Conservation (phyloP, 2,113 vertebrate species). For the Cottus gobio region DNA sequence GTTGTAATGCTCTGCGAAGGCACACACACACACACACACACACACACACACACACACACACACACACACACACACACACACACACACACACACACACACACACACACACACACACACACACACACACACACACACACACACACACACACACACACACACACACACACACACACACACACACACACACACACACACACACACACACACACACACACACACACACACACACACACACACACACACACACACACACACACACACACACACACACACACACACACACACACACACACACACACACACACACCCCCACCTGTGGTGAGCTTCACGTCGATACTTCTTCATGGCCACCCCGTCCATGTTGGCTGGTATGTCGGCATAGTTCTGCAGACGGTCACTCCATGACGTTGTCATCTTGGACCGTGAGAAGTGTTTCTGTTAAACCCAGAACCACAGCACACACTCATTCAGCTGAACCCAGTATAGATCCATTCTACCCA, state of each 20-base stretch:
- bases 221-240: not conserved
- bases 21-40: not conserved
- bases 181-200: not conserved
- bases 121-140: not conserved
- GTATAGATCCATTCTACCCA: too few species aligned
- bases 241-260: not conserved
- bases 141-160: not conserved
- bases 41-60: not conserved
- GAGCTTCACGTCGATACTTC: constrained; percentile 94
- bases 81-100: not conserved
- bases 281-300: not conserved
- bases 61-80: not conserved
- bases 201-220: not conserved
- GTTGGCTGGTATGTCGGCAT: constrained; percentile 92
- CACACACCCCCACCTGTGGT: constrained; percentile 89
- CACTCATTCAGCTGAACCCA: not conserved
- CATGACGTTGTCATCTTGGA: constrained; percentile 94
- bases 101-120: not conserved
- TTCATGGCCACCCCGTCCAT: constrained; percentile 95
- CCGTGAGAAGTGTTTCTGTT: constrained; percentile 18
- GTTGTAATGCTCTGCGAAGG: not conserved
- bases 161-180: not conserved
- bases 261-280: not conserved
- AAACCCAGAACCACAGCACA: constrained; percentile 7
- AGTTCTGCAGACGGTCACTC: constrained; percentile 96